Evolutionary conservation across 2,888 invertebrate genomes (phyloP), one percentile per base, ranked within the genome.

Genomic region (Volucella zonaria): DNA sequence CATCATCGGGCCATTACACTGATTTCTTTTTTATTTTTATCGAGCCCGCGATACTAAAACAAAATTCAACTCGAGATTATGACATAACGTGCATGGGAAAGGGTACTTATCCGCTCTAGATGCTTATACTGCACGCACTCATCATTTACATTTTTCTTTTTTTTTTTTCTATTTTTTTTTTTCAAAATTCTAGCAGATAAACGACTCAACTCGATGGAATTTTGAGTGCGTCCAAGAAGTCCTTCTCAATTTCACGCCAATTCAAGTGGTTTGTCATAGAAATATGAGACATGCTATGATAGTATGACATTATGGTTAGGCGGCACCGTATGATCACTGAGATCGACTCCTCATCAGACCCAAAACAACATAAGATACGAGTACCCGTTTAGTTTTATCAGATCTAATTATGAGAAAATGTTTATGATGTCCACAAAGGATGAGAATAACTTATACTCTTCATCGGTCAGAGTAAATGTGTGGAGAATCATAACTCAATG

Each of bases 1-100:
- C 85, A 81, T 85, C 85, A 85, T 85, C 76, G 73, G 68, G 76
- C 80, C 81, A 85, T 81, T 85, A 81, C 81, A 77, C 45, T 81
- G 73, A 85, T 81, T 78, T 83, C 62, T 51, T 76, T 80, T 73
- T 62, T 77, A 81, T 85, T 31, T 31, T 31, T 31, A 31, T 31
- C 31, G 31, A 31, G 31, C 62, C 71, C 67, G 73, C 81, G 81
- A 54, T 68, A 77, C 76, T 68, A 49, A 68, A 85, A 81, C 73
- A 81, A 81, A 81, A 80, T 83, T 80, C 47, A 71, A 76, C 52
- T 61, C 56, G 15, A 77, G 85, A 85, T 85, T 85, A 81, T 81
- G 85, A 81, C 76, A 85, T 81, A 85, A 85, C 68, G 68, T 77
- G 76, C 70, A 71, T 75, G 66, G 58, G 68, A 59, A 61, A 71